Conservation (phyloP, 2,113 vertebrate genomes). For the Ophthalmolycus amberensis region DNA sequence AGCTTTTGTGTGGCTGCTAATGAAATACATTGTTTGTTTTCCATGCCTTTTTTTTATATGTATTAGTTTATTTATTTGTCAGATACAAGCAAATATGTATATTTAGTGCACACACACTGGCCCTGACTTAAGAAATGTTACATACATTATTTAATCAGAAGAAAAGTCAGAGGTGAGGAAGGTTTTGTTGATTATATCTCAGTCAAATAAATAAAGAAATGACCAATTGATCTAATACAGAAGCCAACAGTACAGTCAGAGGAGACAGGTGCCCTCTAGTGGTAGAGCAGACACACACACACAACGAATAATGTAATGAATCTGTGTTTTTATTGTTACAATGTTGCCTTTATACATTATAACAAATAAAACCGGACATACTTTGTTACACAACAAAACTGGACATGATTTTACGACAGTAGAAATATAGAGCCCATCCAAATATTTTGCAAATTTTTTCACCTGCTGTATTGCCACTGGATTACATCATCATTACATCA, state of each 20-base stretch:
- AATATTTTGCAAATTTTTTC: conserved; percentile 39
- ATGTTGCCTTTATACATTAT: neutral
- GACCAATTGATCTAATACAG: neutral
- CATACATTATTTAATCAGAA: neutral
- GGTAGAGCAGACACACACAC: conserved; percentile 21
- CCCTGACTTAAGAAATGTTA: neutral
- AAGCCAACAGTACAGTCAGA: conserved; percentile 1
- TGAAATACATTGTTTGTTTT: conserved; percentile 6
- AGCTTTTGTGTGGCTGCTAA: conserved; percentile 34
- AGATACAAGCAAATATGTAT: neutral
- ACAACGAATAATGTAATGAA: too few species aligned
- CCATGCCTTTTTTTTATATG: neutral
- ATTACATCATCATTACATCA: conserved; percentile 83
- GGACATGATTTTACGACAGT: neutral
- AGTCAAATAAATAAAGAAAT: neutral
- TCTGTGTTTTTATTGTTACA: neutral
- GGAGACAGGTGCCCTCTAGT: conserved; percentile 64
- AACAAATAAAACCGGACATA: neutral
- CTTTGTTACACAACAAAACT: neutral
- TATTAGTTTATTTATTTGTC: neutral
- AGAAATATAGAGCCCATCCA: neutral
- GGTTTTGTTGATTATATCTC: neutral
- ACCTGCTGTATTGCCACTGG: conserved; percentile 67
- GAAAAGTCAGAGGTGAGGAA: neutral
- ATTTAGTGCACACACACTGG: neutral